Base-by-base conservation (phyloP, 2,113 vertebrate genomes). In the Phrynocephalus versicolor region DNA sequence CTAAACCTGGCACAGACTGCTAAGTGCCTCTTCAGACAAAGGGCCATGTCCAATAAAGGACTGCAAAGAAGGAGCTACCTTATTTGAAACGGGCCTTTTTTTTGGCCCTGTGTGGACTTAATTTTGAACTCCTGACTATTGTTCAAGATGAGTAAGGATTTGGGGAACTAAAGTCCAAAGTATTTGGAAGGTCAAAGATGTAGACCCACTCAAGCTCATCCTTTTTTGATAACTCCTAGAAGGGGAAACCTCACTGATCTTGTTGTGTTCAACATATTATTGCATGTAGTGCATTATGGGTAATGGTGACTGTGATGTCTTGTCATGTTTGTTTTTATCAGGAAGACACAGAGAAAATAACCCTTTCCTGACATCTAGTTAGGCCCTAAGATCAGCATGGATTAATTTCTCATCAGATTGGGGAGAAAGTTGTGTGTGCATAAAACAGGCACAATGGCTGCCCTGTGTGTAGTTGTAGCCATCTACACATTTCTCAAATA, bases 381-480 rank as follows among this genome's bases (percentile, higher is more conserved):
- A 80, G 35, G 78, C 58, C 12, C 15, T 10, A 41, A 55, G 78
- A 79, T 27, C 64, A 18, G 30, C 30, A 18, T 33, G 16, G 30
- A 51, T 81, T 65, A 45, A 35, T 67, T 81, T 81, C 65, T 65
- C 70, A 64, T 30, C 74, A 51, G 30, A 87, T 60, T 33, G 69
- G 33, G 41, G 39, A 69, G 58, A 79, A 57, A 88, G 41, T 39
- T 0, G 19, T 1, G 10, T 51, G 6, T 6, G 0, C 0, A 1
- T 60, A 39, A 18, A 39, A 82, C 33, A 67, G 7, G 3, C 39
- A 33, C 57, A 64, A 25, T 0, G 19, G 25, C 51, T 73, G 51
- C 67, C 18, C 55, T 39, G 23, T 58, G 51, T 82, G 30, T 25
- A n/a, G 13, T 0, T 58, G 69, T 27, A 35, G 45, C 67, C 13